Percentiles rank a stretch among this genome's conserved stretches.
Evolutionary conservation across 2,113 vertebrate species (phyloP).

Genomic region (Oenanthe oenanthe): DNA sequence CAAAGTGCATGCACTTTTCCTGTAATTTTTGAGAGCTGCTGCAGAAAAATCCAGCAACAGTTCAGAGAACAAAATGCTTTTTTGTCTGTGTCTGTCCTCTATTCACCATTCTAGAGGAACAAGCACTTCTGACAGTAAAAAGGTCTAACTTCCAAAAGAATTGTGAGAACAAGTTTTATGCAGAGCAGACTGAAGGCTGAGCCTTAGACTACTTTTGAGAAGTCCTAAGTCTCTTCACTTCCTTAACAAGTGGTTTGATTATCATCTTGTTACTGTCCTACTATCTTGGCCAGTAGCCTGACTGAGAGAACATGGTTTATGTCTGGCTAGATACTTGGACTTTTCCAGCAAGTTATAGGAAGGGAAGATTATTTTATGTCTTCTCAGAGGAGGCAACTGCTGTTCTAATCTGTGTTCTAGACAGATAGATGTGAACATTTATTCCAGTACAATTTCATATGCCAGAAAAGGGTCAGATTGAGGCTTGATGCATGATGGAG

Average conservation of each 20-base stretch:
- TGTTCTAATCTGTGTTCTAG: background rate
- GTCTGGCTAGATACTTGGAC: background rate
- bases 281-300: background rate
- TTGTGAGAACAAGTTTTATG: background rate
- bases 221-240: background rate
- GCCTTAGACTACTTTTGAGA: background rate
- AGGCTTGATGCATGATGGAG: fast-evolving
- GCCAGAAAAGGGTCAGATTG: background rate
- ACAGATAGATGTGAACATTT: background rate
- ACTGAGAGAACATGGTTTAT: background rate
- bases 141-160: background rate
- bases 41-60: background rate
- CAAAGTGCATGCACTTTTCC: background rate
- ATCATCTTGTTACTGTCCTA: background rate
- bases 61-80: background rate
- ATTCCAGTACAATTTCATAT: background rate
- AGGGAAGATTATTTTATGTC: background rate
- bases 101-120: background rate
- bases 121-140: background rate
- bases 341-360: background rate
- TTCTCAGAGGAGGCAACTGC: background rate
- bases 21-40: background rate
- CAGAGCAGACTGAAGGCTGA: background rate
- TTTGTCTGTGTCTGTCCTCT: background rate
- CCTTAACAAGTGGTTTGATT: background rate